Base-by-base conservation (phyloP, 2,888 invertebrate genomes). In the Volucella inanis region DNA sequence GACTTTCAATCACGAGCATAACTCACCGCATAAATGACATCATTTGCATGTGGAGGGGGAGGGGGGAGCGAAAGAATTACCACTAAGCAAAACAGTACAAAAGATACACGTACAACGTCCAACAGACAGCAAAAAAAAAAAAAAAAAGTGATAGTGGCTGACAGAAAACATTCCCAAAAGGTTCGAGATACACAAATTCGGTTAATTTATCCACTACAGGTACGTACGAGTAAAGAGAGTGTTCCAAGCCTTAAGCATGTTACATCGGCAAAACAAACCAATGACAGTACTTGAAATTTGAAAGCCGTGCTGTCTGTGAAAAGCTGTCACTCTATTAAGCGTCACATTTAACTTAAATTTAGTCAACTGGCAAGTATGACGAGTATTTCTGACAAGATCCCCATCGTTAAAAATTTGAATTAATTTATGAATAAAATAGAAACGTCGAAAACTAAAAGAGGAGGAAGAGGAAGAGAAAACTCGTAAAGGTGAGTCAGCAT, bases 341-440 rank as follows among this genome's bases (percentile, higher is more conserved):
- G 47, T 59, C 65, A 71, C 22, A 3, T 22, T 22, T 10, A 22
- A 10, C 22, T 22, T 22, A 57, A 50, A 54, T 47, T 64, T 39
- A 55, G 18, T 55, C 45, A 62, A 47, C 64, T 47, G 54, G 3
- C 22, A 3, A 22, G 22, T 22, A 59, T 64, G 65, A 71, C 22
- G 54, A 59, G 71, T 65, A 70, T 71, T 55, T 41, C 47, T 67
- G 67, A 50, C 49, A 18, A 70, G 15, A 64, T 68, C 54, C 1
- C 15, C 43, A 52, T 18, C 47, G 22, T 22, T 22, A 3, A 41
- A 59, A 52, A 64, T 57, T 68, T 67, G 75, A 84, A 84, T 79
- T 49, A 57, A 84, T 84, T 79, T 79, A 79, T 79, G 67, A 70
- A 79, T 84, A 79, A 75, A 84, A 75, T 74, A 67, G 65, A 61